Conservation (phyloP, 2,797 vertebrate genomes). For the Ficedula albicollis region DNA sequence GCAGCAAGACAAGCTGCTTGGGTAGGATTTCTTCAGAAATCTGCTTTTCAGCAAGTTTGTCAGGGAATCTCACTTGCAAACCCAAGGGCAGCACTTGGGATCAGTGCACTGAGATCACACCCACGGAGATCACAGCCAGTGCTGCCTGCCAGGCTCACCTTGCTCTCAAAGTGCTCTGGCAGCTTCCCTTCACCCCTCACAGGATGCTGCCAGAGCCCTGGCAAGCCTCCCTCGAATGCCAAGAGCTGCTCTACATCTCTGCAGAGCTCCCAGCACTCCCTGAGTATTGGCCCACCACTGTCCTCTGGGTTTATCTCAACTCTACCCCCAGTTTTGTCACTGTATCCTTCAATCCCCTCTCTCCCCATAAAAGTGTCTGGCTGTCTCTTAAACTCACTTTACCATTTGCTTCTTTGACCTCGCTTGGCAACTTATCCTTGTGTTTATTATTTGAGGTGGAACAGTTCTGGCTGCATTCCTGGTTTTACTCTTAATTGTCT, state of each 20-base stretch:
- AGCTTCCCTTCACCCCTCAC: background rate
- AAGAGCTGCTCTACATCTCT: background rate
- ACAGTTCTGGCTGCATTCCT: conserved; percentile 51
- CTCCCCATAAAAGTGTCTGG: conserved; percentile 61
- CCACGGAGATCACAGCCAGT: background rate
- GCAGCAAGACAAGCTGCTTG: background rate
- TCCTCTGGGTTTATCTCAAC: conserved; percentile 47
- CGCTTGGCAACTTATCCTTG: conserved; percentile 61
- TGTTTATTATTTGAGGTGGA: conserved; percentile 65
- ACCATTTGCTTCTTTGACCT: conserved; percentile 63
- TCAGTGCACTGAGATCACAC: background rate
- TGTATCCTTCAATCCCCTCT: conserved; percentile 64
- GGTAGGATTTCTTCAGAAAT: background rate
- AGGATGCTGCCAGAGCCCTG: background rate
- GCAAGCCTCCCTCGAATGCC: background rate
- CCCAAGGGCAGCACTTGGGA: background rate
- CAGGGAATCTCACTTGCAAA: background rate
- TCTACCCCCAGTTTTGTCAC: conserved; percentile 33
- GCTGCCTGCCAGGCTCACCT: background rate
- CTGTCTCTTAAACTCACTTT: conserved; percentile 63
- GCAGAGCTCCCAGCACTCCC: background rate
- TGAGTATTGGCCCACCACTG: background rate
- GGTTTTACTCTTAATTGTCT: conserved; percentile 44
- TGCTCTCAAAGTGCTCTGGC: background rate
- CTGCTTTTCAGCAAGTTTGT: background rate